A percentile compares a stretch with the other conserved stretches of the same genome.
phyloP scores from a whole-genome alignment of 2,797 vertebrate species.

The Sebastolobus altivelis region DNA sequence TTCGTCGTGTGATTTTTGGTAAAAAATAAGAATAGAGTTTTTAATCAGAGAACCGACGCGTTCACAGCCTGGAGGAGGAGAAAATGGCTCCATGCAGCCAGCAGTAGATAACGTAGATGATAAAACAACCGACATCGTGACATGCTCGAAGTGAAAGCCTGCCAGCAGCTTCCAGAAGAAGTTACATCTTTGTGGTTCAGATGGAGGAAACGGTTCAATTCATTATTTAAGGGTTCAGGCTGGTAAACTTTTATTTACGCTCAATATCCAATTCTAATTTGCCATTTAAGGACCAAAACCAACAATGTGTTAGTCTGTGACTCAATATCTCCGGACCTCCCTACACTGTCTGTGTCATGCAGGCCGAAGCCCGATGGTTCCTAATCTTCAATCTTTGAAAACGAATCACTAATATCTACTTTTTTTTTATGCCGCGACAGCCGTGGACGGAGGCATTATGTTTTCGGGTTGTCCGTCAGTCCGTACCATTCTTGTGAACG shows the following conservation, averaged over 20 bases:
- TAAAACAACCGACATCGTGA: background rate
- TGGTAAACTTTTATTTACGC: background rate
- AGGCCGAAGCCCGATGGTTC: no score
- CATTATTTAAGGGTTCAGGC: background rate
- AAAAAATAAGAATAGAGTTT: background rate
- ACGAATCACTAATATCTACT: background rate
- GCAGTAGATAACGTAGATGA: background rate
- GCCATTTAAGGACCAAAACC: background rate
- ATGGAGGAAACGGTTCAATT: background rate
- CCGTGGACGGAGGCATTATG: no score
- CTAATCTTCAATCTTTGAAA: background rate
- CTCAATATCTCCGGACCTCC: background rate
- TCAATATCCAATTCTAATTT: background rate
- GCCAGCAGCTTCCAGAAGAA: background rate
- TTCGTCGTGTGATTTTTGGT: background rate
- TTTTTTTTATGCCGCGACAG: no score
- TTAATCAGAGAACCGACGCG: slow-evolving; percentile 1
- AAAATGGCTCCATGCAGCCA: background rate
- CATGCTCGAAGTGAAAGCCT: background rate
- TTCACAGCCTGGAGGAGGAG: slow-evolving; percentile 8
- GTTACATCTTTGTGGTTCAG: background rate
- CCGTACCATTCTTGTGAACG: no score
- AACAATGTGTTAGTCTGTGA: background rate
- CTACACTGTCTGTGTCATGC: no score
- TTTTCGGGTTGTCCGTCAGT: no score